Evolutionary conservation across 2,113 vertebrate genomes (phyloP).

Genomic region (Myiagra hebetior): DNA sequence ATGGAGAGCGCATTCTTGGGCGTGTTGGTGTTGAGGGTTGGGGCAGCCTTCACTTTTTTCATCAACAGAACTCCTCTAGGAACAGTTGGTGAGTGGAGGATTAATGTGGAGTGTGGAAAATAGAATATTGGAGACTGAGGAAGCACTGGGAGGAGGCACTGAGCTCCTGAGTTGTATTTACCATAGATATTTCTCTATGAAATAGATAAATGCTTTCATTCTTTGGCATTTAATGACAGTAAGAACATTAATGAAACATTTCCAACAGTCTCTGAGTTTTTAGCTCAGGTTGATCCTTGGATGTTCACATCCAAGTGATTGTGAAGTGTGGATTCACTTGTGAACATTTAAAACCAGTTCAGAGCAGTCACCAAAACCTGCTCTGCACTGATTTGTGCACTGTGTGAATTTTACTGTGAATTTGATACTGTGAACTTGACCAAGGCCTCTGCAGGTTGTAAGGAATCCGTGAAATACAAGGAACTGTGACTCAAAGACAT

Average conservation of each 20-base stretch:
- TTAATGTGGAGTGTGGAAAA: neutral
- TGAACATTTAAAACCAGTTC: neutral
- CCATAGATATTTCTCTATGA: neutral
- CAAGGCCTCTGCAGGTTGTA: neutral
- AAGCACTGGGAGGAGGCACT: neutral
- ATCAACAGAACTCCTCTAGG: rapidly evolving
- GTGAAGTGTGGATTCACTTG: neutral
- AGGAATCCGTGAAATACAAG: neutral
- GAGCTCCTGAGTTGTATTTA: neutral
- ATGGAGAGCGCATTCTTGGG: neutral
- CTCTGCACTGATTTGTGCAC: neutral
- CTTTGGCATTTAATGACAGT: neutral
- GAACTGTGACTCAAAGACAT: neutral
- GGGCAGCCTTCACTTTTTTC: neutral
- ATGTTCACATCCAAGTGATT: no score
- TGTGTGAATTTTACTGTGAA: neutral
- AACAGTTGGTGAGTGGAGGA: neutral
- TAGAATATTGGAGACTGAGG: neutral
- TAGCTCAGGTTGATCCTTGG: neutral
- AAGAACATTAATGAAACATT: neutral
- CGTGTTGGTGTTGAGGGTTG: neutral
- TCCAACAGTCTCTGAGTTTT: neutral
- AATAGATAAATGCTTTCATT: neutral
- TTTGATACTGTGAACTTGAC: neutral
- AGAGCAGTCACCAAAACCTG: neutral